Percentiles rank a stretch among this genome's conserved stretches.
Conservation (phyloP, 2,797 vertebrate species). For the Cephalopachus bancanus region DNA sequence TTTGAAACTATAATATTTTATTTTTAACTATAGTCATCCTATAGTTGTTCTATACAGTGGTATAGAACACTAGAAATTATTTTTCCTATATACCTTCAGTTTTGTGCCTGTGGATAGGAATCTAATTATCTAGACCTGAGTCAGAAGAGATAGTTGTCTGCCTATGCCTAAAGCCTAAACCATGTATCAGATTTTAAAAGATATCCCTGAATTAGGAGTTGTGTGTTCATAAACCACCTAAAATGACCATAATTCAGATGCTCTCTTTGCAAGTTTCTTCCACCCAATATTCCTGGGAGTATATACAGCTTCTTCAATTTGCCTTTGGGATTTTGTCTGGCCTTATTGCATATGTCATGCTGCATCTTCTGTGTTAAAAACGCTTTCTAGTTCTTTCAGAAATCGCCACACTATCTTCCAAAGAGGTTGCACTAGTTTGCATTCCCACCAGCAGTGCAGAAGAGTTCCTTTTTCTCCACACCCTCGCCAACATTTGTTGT, state of each 20-base stretch:
- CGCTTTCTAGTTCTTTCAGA: too few species aligned
- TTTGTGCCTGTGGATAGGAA: neutral
- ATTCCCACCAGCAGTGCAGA: too few species aligned
- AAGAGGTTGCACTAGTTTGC: too few species aligned
- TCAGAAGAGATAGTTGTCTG: neutral
- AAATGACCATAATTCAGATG: neutral
- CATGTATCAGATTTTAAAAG: neutral
- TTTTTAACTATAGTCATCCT: neutral
- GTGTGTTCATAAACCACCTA: neutral
- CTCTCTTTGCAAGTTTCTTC: neutral
- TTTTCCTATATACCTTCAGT: neutral
- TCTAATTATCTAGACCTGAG: neutral
- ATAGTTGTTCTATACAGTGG: neutral
- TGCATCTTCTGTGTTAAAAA: neutral
- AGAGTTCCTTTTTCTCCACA: too few species aligned
- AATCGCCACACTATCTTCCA: too few species aligned
- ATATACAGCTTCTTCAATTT: neutral
- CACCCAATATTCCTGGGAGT: neutral
- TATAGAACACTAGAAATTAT: neutral
- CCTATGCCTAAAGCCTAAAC: neutral
- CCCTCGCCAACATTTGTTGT: too few species aligned
- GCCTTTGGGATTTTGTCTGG: neutral
- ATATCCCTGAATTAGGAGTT: neutral
- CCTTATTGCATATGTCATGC: neutral
- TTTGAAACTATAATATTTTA: neutral